Evolutionary conservation across 1,140 invertebrate genomes (phyloP).

Genomic region (Drosophila lacertosa): DNA sequence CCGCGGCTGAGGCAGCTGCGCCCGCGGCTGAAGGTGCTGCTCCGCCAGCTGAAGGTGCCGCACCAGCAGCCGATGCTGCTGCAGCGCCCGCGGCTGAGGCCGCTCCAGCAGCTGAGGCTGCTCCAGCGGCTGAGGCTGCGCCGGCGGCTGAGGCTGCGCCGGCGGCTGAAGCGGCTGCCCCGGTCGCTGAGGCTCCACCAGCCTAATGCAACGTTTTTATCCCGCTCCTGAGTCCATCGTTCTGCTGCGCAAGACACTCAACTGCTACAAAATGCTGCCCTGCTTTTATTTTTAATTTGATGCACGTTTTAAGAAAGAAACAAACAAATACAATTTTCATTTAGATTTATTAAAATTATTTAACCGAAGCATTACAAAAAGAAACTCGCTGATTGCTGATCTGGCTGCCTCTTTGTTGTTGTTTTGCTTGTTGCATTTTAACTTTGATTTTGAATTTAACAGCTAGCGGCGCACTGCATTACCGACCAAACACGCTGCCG

Average conservation of each 20-base stretch:
- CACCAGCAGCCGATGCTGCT: conserved; percentile 57
- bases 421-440: conserved; percentile 34
- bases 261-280: conserved; percentile 66
- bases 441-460: conserved; percentile 58
- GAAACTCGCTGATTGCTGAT: conserved; percentile 20
- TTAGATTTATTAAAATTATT: conserved; percentile 45
- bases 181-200: conserved; percentile 76
- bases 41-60: conserved; percentile 64
- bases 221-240: not conserved
- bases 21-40: conserved; percentile 75
- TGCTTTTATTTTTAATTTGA: conserved; percentile 61
- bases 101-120: conserved; percentile 68
- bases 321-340: conserved; percentile 30
- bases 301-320: conserved; percentile 42
- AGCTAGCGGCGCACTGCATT: conserved; percentile 63
- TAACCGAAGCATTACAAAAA: conserved; percentile 70
- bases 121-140: conserved; percentile 48
- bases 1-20: conserved; percentile 76
- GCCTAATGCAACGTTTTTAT: conserved; percentile 49
- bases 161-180: conserved; percentile 38
- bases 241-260: conserved; percentile 38
- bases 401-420: conserved; percentile 42
- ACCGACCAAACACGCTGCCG: conserved; percentile 51
- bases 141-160: conserved; percentile 34
- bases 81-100: conserved; percentile 70